Percentiles rank a stretch among this genome's conserved stretches.
phyloP scores from a whole-genome alignment of 2,888 invertebrate species.

The Oscheius sp. region DNA sequence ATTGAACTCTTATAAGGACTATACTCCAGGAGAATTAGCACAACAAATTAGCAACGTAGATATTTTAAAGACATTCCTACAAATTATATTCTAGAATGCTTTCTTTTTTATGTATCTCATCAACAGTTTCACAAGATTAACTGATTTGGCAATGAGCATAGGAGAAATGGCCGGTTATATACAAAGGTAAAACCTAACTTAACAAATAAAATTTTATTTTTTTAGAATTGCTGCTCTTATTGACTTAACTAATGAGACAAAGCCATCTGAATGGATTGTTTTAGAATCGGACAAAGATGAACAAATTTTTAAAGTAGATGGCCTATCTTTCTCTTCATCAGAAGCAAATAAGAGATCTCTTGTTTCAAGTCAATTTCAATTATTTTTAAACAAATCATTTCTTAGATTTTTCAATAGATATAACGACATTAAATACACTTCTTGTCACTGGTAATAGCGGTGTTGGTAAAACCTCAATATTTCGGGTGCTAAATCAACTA shows the following conservation, averaged over 20 bases:
- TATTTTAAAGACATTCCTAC: neutral
- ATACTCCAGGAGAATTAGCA: constrained; percentile 33
- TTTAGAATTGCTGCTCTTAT: constrained; percentile 6
- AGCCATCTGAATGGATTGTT: neutral
- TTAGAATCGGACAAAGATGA: neutral
- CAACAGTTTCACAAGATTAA: constrained; percentile 74
- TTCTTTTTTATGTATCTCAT: constrained; percentile 76
- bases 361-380: neutral
- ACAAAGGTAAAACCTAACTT: constrained; percentile 67
- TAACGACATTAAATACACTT: constrained; percentile 74
- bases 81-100: constrained; percentile 72
- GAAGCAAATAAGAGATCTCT: neutral
- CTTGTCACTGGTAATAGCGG: constrained; percentile 94
- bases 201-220: neutral
- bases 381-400: neutral
- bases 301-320: neutral
- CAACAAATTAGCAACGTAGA: constrained; percentile 62
- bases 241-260: neutral
- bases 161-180: constrained; percentile 74
- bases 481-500: constrained; percentile 88
- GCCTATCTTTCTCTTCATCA: neutral
- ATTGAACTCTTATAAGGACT: constrained; percentile 71
- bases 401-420: constrained; percentile 59
- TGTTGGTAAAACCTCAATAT: constrained; percentile 88
- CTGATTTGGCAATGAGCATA: constrained; percentile 73